These are phyloP conservation scores for Lepisosteus oculatus DNA, from an alignment of 2,113 vertebrate species.

Conservation along the genomic window DNA sequence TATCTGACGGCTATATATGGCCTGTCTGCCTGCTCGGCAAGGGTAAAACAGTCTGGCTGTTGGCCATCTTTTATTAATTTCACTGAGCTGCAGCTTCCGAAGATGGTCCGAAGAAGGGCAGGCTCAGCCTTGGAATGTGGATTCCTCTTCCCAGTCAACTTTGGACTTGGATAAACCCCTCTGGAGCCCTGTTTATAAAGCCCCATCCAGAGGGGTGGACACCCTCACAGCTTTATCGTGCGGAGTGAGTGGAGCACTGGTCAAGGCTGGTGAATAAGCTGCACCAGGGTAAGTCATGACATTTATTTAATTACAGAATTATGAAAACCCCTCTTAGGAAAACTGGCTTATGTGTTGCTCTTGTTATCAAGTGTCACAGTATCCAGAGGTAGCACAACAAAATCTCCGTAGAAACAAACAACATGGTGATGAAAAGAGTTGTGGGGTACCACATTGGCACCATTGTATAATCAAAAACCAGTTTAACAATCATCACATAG, in stretches of 20 bases:
- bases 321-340: background rate
- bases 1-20: constrained; percentile 53
- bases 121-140: constrained; percentile 26
- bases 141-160: constrained; percentile 11
- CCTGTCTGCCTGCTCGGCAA: constrained; percentile 8
- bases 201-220: background rate
- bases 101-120: constrained; percentile 42
- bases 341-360: too few species aligned
- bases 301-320: background rate
- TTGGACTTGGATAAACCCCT: constrained; percentile 6
- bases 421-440: too few species aligned
- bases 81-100: constrained; percentile 4
- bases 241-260: constrained; percentile 11
- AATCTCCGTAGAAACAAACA: too few species aligned
- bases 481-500: too few species aligned
- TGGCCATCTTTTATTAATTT: constrained; percentile 36
- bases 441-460: too few species aligned
- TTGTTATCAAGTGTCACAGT: too few species aligned
- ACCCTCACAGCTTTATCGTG: constrained; percentile 12
- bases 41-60: constrained; percentile 18
- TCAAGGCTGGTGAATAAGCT: constrained; percentile 1
- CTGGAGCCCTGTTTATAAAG: constrained; percentile 41
- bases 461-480: too few species aligned
- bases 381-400: too few species aligned
- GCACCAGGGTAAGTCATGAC: constrained; percentile 28